Conservation (phyloP, 2,797 vertebrate species). For the Dicrostonyx torquatus region DNA sequence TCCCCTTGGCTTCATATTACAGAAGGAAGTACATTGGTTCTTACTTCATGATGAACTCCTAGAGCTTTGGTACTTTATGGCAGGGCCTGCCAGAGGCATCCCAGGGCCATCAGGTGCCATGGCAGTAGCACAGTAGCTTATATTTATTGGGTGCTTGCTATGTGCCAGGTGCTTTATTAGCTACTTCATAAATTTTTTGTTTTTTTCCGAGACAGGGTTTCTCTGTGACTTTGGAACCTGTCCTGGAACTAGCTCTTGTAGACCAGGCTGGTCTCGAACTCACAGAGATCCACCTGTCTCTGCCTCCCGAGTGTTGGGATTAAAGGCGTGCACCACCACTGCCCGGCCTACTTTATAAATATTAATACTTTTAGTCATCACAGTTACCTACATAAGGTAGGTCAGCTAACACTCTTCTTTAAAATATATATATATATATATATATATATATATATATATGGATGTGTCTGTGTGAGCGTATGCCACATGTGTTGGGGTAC, state of each 20-base stretch:
- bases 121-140: not conserved
- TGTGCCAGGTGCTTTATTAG: not conserved
- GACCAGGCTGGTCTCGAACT: too few relatives aligned
- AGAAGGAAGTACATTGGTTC: not conserved
- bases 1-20: not conserved
- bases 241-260: too few relatives aligned
- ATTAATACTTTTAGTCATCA: not conserved
- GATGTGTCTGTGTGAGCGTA: not conserved
- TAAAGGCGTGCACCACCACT: too few relatives aligned
- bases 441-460: too few relatives aligned
- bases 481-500: not conserved
- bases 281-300: too few relatives aligned
- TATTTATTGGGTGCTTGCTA: not conserved
- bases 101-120: not conserved
- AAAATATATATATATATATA: not conserved
- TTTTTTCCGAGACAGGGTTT: too few relatives aligned
- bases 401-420: not conserved
- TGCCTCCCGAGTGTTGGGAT: too few relatives aligned
- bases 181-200: too few relatives aligned
- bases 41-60: not conserved
- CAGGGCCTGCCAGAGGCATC: not conserved
- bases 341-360: conserved; percentile 28
- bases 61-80: not conserved
- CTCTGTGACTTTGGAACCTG: too few relatives aligned
- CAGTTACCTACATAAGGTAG: not conserved